phyloP scores from a whole-genome alignment of 2,888 invertebrate species.

The Caradrina clavipalpis region DNA sequence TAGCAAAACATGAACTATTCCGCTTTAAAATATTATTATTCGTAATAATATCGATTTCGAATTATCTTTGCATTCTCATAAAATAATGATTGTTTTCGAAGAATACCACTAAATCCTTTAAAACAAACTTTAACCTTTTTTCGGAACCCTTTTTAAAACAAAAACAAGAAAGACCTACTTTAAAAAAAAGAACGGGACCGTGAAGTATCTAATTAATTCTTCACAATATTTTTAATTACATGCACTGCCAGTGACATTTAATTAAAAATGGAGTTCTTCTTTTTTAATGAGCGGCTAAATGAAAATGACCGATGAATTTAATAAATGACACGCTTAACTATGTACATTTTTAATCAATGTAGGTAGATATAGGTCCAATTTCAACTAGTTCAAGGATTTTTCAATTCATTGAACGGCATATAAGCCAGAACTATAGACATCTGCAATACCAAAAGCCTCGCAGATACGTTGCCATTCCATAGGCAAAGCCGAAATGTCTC shows the following conservation, averaged over 20 bases:
- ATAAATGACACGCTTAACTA: constrained; percentile 10
- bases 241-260: constrained; percentile 40
- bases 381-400: too few relatives aligned
- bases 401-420: too few relatives aligned
- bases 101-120: neutral
- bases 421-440: too few relatives aligned
- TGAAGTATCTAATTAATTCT: constrained; percentile 39
- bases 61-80: neutral
- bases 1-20: too few relatives aligned
- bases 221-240: constrained; percentile 43
- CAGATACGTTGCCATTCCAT: too few relatives aligned
- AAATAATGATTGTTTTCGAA: neutral
- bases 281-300: constrained; percentile 11
- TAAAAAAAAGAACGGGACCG: constrained; percentile 19
- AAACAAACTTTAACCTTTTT: neutral
- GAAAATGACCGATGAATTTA: neutral
- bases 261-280: constrained; percentile 28
- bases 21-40: too few relatives aligned
- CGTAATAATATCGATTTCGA: too few relatives aligned
- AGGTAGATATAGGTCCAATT: too few relatives aligned
- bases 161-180: neutral
- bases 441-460: too few relatives aligned
- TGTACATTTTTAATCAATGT: constrained; percentile 1
- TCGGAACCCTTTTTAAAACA: neutral
- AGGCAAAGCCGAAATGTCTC: too few relatives aligned